Base-by-base conservation (phyloP, 2,113 vertebrate genomes). In the Lamprotornis superbus region DNA sequence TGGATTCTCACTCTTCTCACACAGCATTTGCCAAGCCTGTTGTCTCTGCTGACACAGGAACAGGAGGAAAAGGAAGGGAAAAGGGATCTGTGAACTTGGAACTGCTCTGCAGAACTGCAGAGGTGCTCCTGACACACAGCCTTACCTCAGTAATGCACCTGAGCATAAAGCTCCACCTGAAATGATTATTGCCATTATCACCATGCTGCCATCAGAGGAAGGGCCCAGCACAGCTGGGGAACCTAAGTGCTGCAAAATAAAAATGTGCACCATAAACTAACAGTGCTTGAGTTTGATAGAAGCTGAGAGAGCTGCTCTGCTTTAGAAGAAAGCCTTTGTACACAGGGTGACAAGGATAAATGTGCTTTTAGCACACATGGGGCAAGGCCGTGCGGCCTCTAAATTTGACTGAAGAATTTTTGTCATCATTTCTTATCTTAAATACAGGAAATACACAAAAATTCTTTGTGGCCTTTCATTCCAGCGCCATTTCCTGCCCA, bases 301-400 rank as follows among this genome's bases (percentile, higher is more conserved):
- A 56, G 9, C 39, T 44, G 44, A 16, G 33, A 71, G 60, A 84
- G 37, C 22, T 69, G 9, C 9, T 55, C 47, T 53, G 25, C 33
- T 64, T 33, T 11, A 2, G 33, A 42, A 70, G 37, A 15, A 52
- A 10, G 11, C 3, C 13, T 59, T 22, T 47, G 40, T 5, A 24
- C 22, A 3, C 15, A 11, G 33, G 15, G 19, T 2, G 37, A 15
- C 40, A 78, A 28, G 2, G 10, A 19, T 2, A 47, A 50, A 64
- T 5, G 12, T 19, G 17, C 27, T 55, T 47, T 60, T 3, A 31
- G 33, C 11, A 52, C 1, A 22, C 4, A 17, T 1, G 11, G 28
- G 11, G 4, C 25, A 31, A 37, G 17, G n/a, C 30, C 40, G 9
- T 1, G 5, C 1, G 1, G 12, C 52, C 49, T 33, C 17, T 11